Evolutionary conservation across 53 echinoderm and acorn worm genomes (phyloP), one percentile per base, ranked within the genome.

Genomic region (Astropecten irregularis): DNA sequence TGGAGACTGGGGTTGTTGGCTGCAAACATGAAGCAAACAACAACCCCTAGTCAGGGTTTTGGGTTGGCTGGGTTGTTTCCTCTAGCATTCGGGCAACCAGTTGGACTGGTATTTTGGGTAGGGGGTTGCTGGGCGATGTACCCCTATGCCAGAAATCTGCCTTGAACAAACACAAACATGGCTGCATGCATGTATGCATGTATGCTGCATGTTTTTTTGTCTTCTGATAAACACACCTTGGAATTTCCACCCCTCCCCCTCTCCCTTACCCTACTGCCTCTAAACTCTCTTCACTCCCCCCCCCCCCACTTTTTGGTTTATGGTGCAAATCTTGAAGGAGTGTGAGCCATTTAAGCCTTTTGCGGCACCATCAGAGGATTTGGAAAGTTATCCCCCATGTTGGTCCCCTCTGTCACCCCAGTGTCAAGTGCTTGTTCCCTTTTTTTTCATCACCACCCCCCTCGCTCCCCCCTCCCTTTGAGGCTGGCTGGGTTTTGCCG

Each of bases 311-410:
- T n/a, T n/a, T n/a, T n/a, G n/a, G n/a, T n/a, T n/a, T n/a, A n/a
- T n/a, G n/a, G n/a, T n/a, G n/a, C n/a, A n/a, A 6, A 22, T 54
- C 54, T 54, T 54, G 54, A 25, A 11, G 28, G 70, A 69, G 70
- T 25, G 71, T 71, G 50, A 20, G 71, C 51, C 71, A 34, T 49
- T 74, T 56, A 74, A 74, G 55, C 73, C 57, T 74, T 56, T 56
- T 74, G 74, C 74, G 74, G 74, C 74, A 74, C 74, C 74, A 55
- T 74, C 55, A 74, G 74, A 74, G 74, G 74, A 74, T 74, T 74
- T 54, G 38, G 74, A 38, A 39, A 40, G 56, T 38, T 37, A 23
- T 56, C 39, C 54, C 25, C 40, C 38, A 13, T 26, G 55, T 39
- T 18, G 26, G 74, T 64, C 34, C 56, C 10, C 57, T 74, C 74